phyloP scores from a whole-genome alignment of 2,888 invertebrate genomes.

The Octodonta nipae region DNA sequence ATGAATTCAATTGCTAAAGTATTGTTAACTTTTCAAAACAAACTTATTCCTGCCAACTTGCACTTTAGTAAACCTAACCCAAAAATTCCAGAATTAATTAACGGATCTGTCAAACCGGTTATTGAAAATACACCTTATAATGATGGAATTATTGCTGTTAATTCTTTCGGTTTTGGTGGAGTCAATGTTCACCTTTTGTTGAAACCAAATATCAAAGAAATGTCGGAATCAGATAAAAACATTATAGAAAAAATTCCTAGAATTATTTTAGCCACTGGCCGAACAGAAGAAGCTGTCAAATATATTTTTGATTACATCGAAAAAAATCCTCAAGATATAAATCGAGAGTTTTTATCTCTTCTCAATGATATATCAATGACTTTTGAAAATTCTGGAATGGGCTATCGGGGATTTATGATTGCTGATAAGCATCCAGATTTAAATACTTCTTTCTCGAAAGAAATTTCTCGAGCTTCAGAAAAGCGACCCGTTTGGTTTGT shows the following conservation, averaged over 20 bases:
- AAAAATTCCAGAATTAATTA: constrained; percentile 38
- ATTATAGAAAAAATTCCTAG: constrained; percentile 28
- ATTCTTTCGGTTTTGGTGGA: constrained; percentile 57
- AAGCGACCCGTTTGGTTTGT: too few species aligned
- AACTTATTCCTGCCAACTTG: constrained; percentile 55
- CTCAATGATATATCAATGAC: too few species aligned
- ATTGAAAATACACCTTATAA: constrained; percentile 37
- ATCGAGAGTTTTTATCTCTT: too few species aligned
- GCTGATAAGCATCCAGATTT: too few species aligned
- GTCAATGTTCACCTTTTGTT: constrained; percentile 41
- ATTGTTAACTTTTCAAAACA: constrained; percentile 54
- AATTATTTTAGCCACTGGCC: constrained; percentile 40
- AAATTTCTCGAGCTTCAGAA: too few species aligned
- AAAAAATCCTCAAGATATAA: too few species aligned
- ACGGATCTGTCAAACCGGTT: constrained; percentile 38
- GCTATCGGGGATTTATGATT: too few species aligned
- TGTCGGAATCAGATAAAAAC: constrained; percentile 13
- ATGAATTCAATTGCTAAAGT: constrained; percentile 47
- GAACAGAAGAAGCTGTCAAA: constrained; percentile 62
- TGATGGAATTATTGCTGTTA: constrained; percentile 44
- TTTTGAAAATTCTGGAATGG: too few species aligned
- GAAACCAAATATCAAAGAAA: constrained; percentile 30
- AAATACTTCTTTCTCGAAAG: too few species aligned
- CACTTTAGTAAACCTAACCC: constrained; percentile 47
- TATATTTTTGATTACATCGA: constrained; percentile 46